Evolutionary conservation across 2,113 vertebrate species (phyloP), one percentile per base, ranked within the genome.

Genomic region (Ornithorhynchus anatinus): DNA sequence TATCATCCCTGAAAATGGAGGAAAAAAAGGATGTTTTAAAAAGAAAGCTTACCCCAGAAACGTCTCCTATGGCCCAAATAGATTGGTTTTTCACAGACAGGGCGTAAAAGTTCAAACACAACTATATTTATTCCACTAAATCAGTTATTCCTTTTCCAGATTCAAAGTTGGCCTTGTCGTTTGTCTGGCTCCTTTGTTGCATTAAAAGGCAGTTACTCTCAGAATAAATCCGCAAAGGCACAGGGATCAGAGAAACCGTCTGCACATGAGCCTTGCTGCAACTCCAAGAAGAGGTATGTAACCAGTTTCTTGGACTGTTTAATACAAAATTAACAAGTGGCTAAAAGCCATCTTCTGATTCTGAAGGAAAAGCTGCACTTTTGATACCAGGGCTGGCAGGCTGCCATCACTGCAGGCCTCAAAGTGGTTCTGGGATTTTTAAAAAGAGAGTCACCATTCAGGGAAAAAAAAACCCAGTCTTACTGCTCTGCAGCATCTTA

Each of bases 391-490:
- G 80, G 62, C 77, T 92, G 92, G 91, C 90, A 75, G 47, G 27
- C 8, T 51, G 86, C 91, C 89, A 92, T 61, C 60, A 43, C 87
- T 82, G 88, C 86, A 88, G 92, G 90, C 76, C 77, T 85, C 66
- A 78, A 71, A 81, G 58, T 71, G 22, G 16, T 76, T 59, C 6
- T 61, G 7, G 4, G 58, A 16, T 77, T 37, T 6, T 0, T 53
- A 45, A 37, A 77, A 40, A 29, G 38, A 22, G 5, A 43, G 32
- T 7, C 0, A 0, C 57, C 31, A 79, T 86, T 67, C 4, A 0
- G 54, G 77, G 58, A 57, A 43, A 54, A 16, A 29, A 48, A 50
- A 8, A 9, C 64, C 52, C 32, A 43, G 8, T 23, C 65, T 62
- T 45, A 33, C 60, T 67, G 3, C 13, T 76, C 50, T 44, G 75